These are phyloP conservation scores for Aurelia aurita DNA, from an alignment of 30 jellyfish, hydroid and myxozoan species.

Conservation along the genomic window DNA sequence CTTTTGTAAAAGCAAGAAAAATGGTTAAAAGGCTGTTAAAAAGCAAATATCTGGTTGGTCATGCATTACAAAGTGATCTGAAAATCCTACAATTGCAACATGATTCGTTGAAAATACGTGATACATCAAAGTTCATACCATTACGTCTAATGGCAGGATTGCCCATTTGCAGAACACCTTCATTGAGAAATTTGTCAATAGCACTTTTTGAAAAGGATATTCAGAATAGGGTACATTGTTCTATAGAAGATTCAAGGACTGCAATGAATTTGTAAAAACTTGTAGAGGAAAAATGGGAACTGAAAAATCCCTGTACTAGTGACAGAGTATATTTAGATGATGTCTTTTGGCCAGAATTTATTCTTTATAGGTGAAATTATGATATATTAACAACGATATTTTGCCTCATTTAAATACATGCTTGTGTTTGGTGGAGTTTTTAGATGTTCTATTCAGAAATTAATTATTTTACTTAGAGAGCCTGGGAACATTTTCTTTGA, in stretches of 20 bases:
- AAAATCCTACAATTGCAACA: slow-evolving; percentile 66
- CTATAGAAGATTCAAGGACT: slow-evolving; percentile 90
- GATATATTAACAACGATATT: too few relatives aligned
- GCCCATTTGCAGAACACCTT: slow-evolving; percentile 74
- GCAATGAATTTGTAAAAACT: slow-evolving; percentile 85
- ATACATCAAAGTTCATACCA: slow-evolving; percentile 75
- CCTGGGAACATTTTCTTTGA: too few relatives aligned
- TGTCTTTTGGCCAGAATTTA: slow-evolving; percentile 89
- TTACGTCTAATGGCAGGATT: slow-evolving; percentile 81
- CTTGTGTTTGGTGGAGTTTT: too few relatives aligned
- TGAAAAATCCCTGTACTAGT: neutral
- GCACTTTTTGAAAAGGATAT: slow-evolving; percentile 72
- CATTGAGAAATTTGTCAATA: slow-evolving; percentile 72
- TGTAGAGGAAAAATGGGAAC: slow-evolving; percentile 94
- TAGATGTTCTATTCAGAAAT: too few relatives aligned
- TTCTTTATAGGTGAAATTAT: slow-evolving; percentile 5
- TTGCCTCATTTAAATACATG: too few relatives aligned
- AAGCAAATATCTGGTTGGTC: slow-evolving; percentile 83
- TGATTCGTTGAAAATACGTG: slow-evolving; percentile 58
- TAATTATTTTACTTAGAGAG: too few relatives aligned
- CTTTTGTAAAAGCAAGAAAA: slow-evolving; percentile 64
- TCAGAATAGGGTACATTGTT: slow-evolving; percentile 86
- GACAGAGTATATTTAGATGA: slow-evolving; percentile 68
- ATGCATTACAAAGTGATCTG: slow-evolving; percentile 82
- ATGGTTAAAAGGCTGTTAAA: slow-evolving; percentile 57